Percentiles rank a stretch among this genome's conserved stretches.
phyloP scores from a whole-genome alignment of 2,113 vertebrate species.

The Colistium nudipinnis region DNA sequence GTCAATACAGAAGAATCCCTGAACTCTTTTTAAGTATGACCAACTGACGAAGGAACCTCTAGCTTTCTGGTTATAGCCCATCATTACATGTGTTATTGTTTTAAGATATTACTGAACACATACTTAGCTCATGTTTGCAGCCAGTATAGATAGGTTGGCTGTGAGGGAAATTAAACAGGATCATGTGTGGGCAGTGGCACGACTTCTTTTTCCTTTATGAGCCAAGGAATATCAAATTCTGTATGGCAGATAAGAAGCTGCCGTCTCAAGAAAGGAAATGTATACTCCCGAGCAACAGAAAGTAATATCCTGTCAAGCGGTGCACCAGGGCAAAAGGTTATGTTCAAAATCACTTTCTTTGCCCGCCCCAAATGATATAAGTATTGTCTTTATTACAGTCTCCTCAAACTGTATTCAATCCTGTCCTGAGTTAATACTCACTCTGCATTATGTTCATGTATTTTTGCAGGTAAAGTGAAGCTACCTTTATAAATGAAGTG shows the following conservation, averaged over 20 bases:
- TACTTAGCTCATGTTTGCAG: constrained; percentile 25
- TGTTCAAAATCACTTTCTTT: constrained; percentile 32
- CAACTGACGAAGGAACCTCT: not conserved
- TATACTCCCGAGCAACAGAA: constrained; percentile 51
- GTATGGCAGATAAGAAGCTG: constrained; percentile 55
- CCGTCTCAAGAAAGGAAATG: constrained; percentile 52
- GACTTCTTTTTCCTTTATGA: constrained; percentile 15
- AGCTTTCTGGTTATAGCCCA: constrained; percentile 10
- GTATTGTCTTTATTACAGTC: constrained; percentile 35
- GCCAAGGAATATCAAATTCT: constrained; percentile 47
- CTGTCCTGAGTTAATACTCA: not conserved
- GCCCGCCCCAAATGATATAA: constrained; percentile 25
- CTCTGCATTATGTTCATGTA: not conserved
- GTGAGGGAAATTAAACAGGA: constrained; percentile 40
- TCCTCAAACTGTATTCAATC: constrained; percentile 24
- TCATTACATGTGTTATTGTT: constrained; percentile 8
- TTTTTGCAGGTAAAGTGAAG: not conserved
- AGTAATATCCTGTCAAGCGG: constrained; percentile 69
- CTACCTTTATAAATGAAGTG: not conserved
- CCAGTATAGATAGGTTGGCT: not conserved
- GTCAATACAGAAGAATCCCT: constrained; percentile 11
- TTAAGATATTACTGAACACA: constrained; percentile 10
- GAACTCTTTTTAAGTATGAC: constrained; percentile 10
- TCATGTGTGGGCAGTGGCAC: constrained; percentile 14
- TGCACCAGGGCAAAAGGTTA: constrained; percentile 36